phyloP scores from a whole-genome alignment of 2,113 vertebrate species.

The Rhynchomys soricoides region DNA sequence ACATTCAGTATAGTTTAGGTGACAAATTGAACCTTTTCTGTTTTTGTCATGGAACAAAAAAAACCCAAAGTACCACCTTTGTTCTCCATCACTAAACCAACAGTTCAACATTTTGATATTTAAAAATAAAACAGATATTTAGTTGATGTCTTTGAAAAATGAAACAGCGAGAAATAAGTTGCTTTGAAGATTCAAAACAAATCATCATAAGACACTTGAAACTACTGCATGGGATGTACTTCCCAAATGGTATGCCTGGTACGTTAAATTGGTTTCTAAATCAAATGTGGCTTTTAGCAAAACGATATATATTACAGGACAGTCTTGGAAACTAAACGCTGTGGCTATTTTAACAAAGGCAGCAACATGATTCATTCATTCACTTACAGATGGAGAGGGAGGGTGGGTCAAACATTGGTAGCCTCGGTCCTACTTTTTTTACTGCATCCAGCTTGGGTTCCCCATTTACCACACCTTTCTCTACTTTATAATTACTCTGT shows the following conservation, averaged over 20 bases:
- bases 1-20: slow-evolving; percentile 2
- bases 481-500: slow-evolving; percentile 62
- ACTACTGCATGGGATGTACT: slow-evolving; percentile 54
- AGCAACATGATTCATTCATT: slow-evolving; percentile 87
- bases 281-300: slow-evolving; percentile 82
- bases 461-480: slow-evolving; percentile 48
- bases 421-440: slow-evolving; percentile 66
- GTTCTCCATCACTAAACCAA: slow-evolving; percentile 16
- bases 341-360: slow-evolving; percentile 85
- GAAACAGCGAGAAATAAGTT: slow-evolving; percentile 58
- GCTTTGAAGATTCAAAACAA: slow-evolving; percentile 43
- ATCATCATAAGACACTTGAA: slow-evolving; percentile 33
- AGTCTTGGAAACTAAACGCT: slow-evolving; percentile 80
- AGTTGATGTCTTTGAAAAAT: slow-evolving; percentile 51
- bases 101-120: slow-evolving; percentile 65
- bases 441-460: slow-evolving; percentile 66
- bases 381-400: slow-evolving; percentile 68
- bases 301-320: slow-evolving; percentile 82
- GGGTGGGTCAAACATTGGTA: slow-evolving; percentile 77
- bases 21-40: slow-evolving; percentile 48
- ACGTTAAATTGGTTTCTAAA: slow-evolving; percentile 78
- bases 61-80: background rate
- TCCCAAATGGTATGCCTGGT: slow-evolving; percentile 60
- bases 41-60: background rate
- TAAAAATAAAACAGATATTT: slow-evolving; percentile 26